phyloP scores from a whole-genome alignment of 2,113 vertebrate genomes.

The Chamaetylas fuelleborni region DNA sequence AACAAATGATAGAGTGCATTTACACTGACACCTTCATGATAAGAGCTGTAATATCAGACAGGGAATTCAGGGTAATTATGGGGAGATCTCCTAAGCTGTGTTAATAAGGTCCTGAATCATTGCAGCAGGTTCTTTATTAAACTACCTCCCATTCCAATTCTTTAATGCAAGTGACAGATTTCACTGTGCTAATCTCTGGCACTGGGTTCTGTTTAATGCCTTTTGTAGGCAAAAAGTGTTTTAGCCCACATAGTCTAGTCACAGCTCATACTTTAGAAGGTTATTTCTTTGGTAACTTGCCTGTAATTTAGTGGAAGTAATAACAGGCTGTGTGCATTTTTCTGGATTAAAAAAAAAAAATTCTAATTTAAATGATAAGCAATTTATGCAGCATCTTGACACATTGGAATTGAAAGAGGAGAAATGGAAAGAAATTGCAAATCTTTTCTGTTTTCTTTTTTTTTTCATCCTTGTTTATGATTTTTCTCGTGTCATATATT shows the following conservation, averaged over 20 bases:
- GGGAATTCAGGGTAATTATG: not conserved
- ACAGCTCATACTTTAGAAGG: conserved; percentile 42
- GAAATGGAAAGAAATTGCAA: conserved; percentile 17
- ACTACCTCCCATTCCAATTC: not conserved
- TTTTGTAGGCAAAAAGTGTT: conserved; percentile 38
- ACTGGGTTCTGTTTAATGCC: not conserved
- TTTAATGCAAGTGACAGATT: conserved; percentile 9
- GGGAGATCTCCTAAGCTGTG: not conserved
- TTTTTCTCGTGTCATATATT: conserved; percentile 31
- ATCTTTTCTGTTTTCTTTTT: not conserved
- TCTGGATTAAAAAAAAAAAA: conserved; percentile 62
- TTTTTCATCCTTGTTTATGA: not conserved
- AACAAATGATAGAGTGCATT: not conserved
- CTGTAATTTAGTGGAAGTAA: conserved; percentile 72
- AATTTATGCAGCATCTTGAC: conserved; percentile 57
- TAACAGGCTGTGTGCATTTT: conserved; percentile 61
- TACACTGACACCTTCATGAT: not conserved
- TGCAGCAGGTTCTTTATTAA: conserved; percentile 2
- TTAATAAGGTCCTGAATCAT: not conserved
- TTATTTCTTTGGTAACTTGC: conserved; percentile 63
- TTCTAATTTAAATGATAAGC: conserved; percentile 62
- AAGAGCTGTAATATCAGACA: not conserved
- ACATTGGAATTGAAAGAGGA: conserved; percentile 7
- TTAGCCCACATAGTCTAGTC: not conserved
- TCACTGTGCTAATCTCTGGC: not conserved